These are phyloP conservation scores for Lasioglossum marginatum DNA, from an alignment of 2,888 invertebrate genomes.

Conservation along the genomic window DNA sequence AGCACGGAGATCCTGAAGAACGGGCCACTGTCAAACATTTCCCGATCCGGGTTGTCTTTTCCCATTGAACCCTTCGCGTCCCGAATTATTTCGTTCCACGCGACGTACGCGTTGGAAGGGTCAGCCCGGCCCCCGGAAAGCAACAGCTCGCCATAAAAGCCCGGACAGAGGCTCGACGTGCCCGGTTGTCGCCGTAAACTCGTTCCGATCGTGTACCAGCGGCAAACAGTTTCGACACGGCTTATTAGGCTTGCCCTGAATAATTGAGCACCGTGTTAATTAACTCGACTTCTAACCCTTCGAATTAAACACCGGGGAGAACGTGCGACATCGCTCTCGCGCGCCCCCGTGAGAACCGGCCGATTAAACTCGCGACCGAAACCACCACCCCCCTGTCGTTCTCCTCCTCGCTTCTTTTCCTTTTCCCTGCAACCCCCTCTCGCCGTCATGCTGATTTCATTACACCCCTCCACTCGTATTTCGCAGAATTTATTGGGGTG, in stretches of 20 bases:
- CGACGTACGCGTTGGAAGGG: constrained; percentile 29
- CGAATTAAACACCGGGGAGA: constrained; percentile 53
- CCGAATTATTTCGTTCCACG: constrained; percentile 43
- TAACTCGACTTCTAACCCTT: constrained; percentile 61
- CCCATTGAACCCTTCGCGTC: background rate
- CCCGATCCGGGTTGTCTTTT: background rate
- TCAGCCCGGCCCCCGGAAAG: constrained; percentile 22
- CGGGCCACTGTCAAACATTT: background rate
- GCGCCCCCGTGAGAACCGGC: constrained; percentile 4
- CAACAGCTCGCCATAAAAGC: constrained; percentile 49
- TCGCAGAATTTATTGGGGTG: background rate
- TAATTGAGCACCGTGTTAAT: constrained; percentile 66
- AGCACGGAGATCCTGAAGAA: background rate
- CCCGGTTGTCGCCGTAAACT: constrained; percentile 35
- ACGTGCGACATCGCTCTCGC: constrained; percentile 33
- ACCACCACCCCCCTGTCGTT: background rate
- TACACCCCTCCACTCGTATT: background rate
- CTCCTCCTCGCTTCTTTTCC: background rate
- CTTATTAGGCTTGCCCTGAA: constrained; percentile 59
- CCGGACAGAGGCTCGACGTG: constrained; percentile 13
- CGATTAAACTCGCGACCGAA: constrained; percentile 46
- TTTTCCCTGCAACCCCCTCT: background rate
- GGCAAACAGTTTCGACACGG: constrained; percentile 62
- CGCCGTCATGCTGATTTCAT: background rate
- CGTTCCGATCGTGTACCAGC: constrained; percentile 53